These are phyloP conservation scores for Pitta sordida DNA, from an alignment of 2,113 vertebrate species.

Conservation along the genomic window DNA sequence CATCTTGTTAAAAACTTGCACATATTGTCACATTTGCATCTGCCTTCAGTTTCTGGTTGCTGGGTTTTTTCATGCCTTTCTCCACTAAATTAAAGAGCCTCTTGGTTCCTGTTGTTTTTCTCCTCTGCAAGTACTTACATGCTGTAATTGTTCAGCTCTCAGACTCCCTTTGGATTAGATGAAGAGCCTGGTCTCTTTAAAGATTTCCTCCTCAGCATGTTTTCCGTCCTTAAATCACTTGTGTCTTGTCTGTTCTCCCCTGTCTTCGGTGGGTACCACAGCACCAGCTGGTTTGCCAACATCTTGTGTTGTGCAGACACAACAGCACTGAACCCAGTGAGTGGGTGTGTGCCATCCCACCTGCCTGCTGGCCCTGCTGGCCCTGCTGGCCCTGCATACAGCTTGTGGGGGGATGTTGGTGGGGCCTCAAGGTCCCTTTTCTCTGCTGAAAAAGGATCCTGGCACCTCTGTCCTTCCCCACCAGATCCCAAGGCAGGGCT, in stretches of 20 bases:
- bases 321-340: neutral
- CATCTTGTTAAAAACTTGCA: neutral
- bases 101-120: neutral
- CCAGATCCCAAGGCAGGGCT: slow-evolving; percentile 75
- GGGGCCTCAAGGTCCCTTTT: neutral
- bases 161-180: neutral
- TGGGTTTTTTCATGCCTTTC: neutral
- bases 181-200: neutral
- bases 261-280: neutral
- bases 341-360: neutral
- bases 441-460: neutral
- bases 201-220: neutral
- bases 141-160: neutral
- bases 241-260: neutral
- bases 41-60: neutral
- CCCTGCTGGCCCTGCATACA: neutral
- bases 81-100: neutral
- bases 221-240: neutral
- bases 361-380: neutral
- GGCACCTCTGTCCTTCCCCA: neutral
- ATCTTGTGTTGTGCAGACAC: neutral
- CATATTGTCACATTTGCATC: neutral
- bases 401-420: neutral
- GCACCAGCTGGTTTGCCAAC: neutral
- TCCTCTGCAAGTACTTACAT: neutral